Evolutionary conservation across 1,140 invertebrate genomes (phyloP).

Genomic region (Penaeus japonicus): DNA sequence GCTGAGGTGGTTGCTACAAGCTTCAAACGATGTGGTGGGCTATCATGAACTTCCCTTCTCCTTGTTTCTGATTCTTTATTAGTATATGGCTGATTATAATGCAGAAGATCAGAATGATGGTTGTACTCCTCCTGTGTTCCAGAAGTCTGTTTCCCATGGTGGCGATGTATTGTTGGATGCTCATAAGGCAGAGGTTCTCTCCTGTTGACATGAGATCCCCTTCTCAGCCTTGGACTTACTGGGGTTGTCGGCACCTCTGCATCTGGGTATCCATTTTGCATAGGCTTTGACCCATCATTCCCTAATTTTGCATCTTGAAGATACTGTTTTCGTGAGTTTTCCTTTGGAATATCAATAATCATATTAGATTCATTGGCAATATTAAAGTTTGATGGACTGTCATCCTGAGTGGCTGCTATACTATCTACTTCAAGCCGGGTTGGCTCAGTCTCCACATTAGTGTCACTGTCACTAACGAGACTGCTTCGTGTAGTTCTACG

Average conservation of each 20-base stretch:
- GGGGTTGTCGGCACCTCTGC: slow-evolving; percentile 9
- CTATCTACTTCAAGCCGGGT: slow-evolving; percentile 18
- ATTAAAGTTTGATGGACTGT: slow-evolving; percentile 15
- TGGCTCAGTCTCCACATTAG: slow-evolving; percentile 36
- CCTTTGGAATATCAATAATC: neutral
- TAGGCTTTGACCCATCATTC: neutral
- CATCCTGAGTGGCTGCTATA: neutral
- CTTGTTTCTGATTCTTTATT: neutral
- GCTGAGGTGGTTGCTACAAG: neutral
- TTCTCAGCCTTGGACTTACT: slow-evolving; percentile 26
- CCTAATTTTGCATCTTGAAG: neutral
- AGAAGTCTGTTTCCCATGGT: slow-evolving; percentile 27
- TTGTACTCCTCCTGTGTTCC: slow-evolving; percentile 24
- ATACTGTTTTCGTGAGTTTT: neutral
- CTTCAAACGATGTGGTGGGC: neutral
- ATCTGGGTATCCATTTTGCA: neutral
- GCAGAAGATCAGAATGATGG: neutral
- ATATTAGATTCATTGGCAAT: slow-evolving; percentile 17
- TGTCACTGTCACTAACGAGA: slow-evolving; percentile 9
- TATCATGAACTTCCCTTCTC: neutral
- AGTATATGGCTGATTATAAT: neutral
- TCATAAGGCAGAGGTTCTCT: neutral
- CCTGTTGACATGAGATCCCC: neutral
- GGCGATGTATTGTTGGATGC: slow-evolving; percentile 24
- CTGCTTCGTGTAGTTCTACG: slow-evolving; percentile 33